phyloP scores from a whole-genome alignment of 2,888 invertebrate genomes.

The Epistrophe eligans region DNA sequence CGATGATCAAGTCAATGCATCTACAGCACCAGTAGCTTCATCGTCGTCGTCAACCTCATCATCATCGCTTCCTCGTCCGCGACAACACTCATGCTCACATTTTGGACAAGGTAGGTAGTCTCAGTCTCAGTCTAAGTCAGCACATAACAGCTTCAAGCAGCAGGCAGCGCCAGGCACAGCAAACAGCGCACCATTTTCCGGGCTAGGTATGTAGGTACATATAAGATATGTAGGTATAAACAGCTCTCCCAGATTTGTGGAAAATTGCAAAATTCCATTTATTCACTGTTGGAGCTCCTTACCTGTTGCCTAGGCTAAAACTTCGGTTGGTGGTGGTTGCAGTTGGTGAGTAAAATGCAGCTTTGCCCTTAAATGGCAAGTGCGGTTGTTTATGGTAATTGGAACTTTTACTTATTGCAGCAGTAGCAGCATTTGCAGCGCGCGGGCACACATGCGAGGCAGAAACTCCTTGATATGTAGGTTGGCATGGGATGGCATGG shows the following conservation, averaged over 20 bases:
- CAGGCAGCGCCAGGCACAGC: slow-evolving; percentile 11
- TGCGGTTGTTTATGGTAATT: slow-evolving; percentile 76
- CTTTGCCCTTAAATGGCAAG: slow-evolving; percentile 75
- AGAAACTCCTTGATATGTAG: slow-evolving; percentile 60
- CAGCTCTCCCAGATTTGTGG: slow-evolving; percentile 69
- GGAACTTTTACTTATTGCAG: slow-evolving; percentile 75
- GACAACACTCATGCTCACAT: slow-evolving; percentile 41
- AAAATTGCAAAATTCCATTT: slow-evolving; percentile 70
- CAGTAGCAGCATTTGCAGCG: slow-evolving; percentile 15
- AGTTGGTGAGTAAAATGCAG: slow-evolving; percentile 63
- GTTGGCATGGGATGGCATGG: slow-evolving; percentile 46
- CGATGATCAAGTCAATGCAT: slow-evolving; percentile 48
- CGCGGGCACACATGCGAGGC: slow-evolving; percentile 34
- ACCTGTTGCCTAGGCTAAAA: not conserved
- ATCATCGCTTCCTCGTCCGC: slow-evolving; percentile 21
- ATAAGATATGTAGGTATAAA: not conserved
- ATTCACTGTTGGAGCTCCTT: slow-evolving; percentile 45
- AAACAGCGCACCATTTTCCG: slow-evolving; percentile 45
- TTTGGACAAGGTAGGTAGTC: not conserved
- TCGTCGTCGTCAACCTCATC: slow-evolving; percentile 27
- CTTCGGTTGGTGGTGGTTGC: not conserved
- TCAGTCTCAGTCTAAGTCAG: slow-evolving; percentile 28
- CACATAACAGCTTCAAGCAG: not conserved
- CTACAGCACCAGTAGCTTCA: slow-evolving; percentile 14
- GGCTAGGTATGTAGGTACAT: slow-evolving; percentile 32